These are phyloP conservation scores for Gambusia holbrooki DNA, from an alignment of 2,113 vertebrate genomes.

Conservation along the genomic window DNA sequence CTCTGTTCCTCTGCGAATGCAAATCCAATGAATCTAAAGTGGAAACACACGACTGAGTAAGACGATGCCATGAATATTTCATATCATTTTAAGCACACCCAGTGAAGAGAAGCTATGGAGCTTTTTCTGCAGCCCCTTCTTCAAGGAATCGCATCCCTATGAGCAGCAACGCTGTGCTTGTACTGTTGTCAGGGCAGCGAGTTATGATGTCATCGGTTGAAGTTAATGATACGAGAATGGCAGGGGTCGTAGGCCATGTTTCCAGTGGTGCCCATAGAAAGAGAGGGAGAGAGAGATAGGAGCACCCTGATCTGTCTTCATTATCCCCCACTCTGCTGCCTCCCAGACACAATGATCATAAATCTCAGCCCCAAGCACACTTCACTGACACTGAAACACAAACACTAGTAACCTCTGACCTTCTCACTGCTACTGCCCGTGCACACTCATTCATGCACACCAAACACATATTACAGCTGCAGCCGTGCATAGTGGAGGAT, in stretches of 20 bases:
- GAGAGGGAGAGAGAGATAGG: slow-evolving; percentile 76
- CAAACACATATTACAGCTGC: slow-evolving; percentile 27
- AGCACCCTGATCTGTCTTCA: slow-evolving; percentile 84
- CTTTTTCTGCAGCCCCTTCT: slow-evolving; percentile 56
- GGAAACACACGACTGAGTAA: slow-evolving; percentile 66
- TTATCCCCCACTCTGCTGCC: slow-evolving; percentile 81
- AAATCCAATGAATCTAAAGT: slow-evolving; percentile 70
- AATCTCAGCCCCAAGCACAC: slow-evolving; percentile 83
- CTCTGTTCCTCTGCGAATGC: slow-evolving; percentile 60
- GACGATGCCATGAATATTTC: slow-evolving; percentile 74
- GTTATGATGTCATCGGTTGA: slow-evolving; percentile 76
- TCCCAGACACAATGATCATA: slow-evolving; percentile 84
- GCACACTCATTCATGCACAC: slow-evolving; percentile 45
- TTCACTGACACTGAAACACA: slow-evolving; percentile 85
- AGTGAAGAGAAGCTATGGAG: slow-evolving; percentile 47
- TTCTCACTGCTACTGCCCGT: slow-evolving; percentile 78
- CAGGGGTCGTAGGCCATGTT: slow-evolving; percentile 72
- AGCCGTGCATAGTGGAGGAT: slow-evolving; percentile 4
- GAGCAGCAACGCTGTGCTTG: slow-evolving; percentile 44
- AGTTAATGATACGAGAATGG: slow-evolving; percentile 74
- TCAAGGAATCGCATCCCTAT: slow-evolving; percentile 47
- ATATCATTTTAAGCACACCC: slow-evolving; percentile 70
- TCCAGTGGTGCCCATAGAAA: slow-evolving; percentile 74
- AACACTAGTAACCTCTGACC: slow-evolving; percentile 84
- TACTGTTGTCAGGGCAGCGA: slow-evolving; percentile 70